phyloP scores from a whole-genome alignment of 2,888 invertebrate species.

The Drosophila hamatofila region DNA sequence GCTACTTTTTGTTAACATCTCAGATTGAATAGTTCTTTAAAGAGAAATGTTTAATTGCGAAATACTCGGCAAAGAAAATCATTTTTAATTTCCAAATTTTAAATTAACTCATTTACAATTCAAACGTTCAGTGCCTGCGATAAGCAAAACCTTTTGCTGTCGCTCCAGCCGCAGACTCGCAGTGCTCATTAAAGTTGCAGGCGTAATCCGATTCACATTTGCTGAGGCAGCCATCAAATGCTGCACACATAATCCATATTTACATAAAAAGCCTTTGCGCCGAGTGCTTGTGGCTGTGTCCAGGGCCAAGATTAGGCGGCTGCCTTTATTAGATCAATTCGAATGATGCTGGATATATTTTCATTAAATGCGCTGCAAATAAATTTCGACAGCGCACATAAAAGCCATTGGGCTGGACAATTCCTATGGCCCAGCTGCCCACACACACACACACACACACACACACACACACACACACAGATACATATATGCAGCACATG shows the following conservation, averaged over 20 bases:
- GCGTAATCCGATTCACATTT: background rate
- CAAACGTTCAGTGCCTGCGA: background rate
- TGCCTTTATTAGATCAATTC: conserved; percentile 33
- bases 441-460: background rate
- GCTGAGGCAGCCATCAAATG: background rate
- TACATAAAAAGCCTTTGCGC: conserved; percentile 5
- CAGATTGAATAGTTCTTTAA: too few relatives aligned
- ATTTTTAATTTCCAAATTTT: too few relatives aligned
- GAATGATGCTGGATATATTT: conserved; percentile 30
- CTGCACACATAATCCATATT: conserved; percentile 6
- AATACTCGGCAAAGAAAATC: too few relatives aligned
- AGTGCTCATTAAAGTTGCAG: background rate
- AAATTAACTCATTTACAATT: background rate
- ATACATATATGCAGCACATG: background rate
- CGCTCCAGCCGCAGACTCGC: background rate
- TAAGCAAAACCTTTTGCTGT: background rate
- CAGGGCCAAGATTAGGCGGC: background rate
- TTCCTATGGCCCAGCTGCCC: background rate
- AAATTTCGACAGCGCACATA: conserved; percentile 65
- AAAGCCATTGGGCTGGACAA: conserved; percentile 62
- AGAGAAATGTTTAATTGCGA: too few relatives aligned
- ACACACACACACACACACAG: too few relatives aligned
- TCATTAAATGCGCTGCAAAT: conserved; percentile 64
- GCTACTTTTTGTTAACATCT: too few relatives aligned
- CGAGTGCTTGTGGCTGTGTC: background rate